Base-by-base conservation (phyloP, 2,797 vertebrate species). In the Chromis chromis region DNA sequence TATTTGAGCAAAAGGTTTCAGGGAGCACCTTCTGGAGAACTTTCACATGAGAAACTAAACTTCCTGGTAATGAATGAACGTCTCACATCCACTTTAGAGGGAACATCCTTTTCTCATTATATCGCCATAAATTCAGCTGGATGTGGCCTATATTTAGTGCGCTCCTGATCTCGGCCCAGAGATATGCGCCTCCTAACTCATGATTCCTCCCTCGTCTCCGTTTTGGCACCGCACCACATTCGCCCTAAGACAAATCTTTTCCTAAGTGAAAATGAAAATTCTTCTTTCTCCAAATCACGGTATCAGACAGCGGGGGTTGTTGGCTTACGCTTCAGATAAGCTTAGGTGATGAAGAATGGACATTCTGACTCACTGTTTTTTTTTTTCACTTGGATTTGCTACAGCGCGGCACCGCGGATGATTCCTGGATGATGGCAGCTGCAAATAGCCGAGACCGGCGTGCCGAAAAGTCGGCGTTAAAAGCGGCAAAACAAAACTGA, bases 71-170 rank as follows among this genome's bases (percentile, higher is more conserved):
- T 96, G 95, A 96, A 95, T 94, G 94, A 96, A 83, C n/a, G 94
- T 76, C 86, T 96, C 79, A 70, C 78, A 87, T 90, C 85, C 91
- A 90, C 88, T 93, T 89, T 95, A 95, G 94, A 94, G 95, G 95
- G 44, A 96, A 97, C 97, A 97, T 97, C 96, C 96, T 96, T 96
- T 97, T 96, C 96, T 97, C 97, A 96, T 98, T 97, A 98, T 96
- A 95, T 94, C 89, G 96, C 96, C 95, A 96, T 97, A 96, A 97
- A 98, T 97, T 96, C 96, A 92, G 92, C 96, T 96, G 96, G 95
- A 96, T 96, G 95, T 84, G 95, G 94, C 94, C 96, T 97, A 97
- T 96, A 97, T 97, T 98, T 97, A 97, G 96, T 94, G 93, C 84
- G 94, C 93, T 93, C 94, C 95, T 95, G 95, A 96, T 96, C 95